Percentiles rank a stretch among this genome's conserved stretches.
These are phyloP conservation scores for Drosophila sucinea DNA, from an alignment of 1,140 invertebrate species.

Conservation along the genomic window DNA sequence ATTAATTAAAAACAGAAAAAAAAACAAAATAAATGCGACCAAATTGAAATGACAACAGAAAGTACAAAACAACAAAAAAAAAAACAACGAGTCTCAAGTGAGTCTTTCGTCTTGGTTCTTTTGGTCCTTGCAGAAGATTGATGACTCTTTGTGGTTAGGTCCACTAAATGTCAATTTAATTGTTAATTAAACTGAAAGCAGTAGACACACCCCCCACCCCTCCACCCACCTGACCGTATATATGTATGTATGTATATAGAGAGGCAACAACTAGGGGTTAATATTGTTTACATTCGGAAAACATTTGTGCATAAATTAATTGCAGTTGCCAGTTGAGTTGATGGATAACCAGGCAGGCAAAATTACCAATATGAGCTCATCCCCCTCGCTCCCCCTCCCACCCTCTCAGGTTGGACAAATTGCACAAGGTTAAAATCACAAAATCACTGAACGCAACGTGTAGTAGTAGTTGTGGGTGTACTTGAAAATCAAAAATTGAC, in stretches of 20 bases:
- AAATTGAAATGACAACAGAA: constrained; percentile 5
- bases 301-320: constrained; percentile 64
- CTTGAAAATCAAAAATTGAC: constrained; percentile 53
- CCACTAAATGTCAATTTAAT: constrained; percentile 72
- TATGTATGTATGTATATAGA: neutral
- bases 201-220: neutral
- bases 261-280: constrained; percentile 14
- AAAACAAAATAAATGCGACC: neutral
- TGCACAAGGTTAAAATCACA: constrained; percentile 43
- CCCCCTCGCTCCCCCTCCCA: neutral
- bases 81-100: constrained; percentile 55
- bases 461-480: constrained; percentile 21
- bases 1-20: constrained; percentile 48
- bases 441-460: constrained; percentile 12
- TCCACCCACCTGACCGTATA: too few species aligned
- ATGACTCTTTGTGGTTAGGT: constrained; percentile 56
- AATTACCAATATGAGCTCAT: constrained; percentile 54
- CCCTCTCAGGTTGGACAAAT: constrained; percentile 30
- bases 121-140: constrained; percentile 66
- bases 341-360: constrained; percentile 33
- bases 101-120: constrained; percentile 55
- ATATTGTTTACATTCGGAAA: constrained; percentile 26
- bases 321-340: constrained; percentile 49
- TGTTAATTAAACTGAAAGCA: constrained; percentile 74
- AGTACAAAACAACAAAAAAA: constrained; percentile 16